Base-by-base conservation (phyloP, 2,797 vertebrate genomes). In the Paguma larvata region DNA sequence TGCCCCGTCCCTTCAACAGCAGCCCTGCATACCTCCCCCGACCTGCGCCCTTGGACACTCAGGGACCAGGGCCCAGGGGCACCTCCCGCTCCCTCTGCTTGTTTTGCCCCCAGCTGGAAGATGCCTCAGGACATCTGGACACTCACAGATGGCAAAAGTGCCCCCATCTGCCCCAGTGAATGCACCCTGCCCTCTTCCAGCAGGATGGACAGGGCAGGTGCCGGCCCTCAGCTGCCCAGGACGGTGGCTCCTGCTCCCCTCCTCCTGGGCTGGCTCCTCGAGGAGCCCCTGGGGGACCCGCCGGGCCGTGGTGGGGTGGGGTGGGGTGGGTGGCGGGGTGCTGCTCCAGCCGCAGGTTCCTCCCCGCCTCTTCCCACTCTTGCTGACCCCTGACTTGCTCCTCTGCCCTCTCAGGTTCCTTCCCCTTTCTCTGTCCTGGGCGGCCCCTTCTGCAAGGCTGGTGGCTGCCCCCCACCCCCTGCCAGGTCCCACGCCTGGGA, bases 231-330 rank as follows among this genome's bases (percentile, higher is more conserved):
- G 70, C 23, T 46, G 14, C 73, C 27, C 44, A 4, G 73, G 44
- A 18, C 2, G 8, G 73, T 23, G 8, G 38, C 70, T 44, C 23
- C 23, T 41, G 70, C 70, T 23, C 38, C 70, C 70, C 72, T 44
- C 1, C 12, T 0, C 65, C 68, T 0, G 2, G 34, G 92, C 68
- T 8, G 21, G 34, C 56, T 94, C 68, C 19, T 80, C 7, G 3
- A n/a, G 46, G 62, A 48, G 6, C 62, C 48, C 19, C 65, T 4
- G n/a, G 1, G 32, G 62, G 48, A 46, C 68, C 15, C 1, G 8
- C 21, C 48, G 11, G 11, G 32, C 27, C 2, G 34, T 0, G 3
- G 46, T 4, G 0, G 5, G 8, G 11, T 9, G 56, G 51, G 51
- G 53, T 23, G 19, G 32, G 48, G 18, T 13, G 16, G 15, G 21